Evolutionary conservation across 2,797 vertebrate genomes (phyloP).

Genomic region (Zonotrichia albicollis): DNA sequence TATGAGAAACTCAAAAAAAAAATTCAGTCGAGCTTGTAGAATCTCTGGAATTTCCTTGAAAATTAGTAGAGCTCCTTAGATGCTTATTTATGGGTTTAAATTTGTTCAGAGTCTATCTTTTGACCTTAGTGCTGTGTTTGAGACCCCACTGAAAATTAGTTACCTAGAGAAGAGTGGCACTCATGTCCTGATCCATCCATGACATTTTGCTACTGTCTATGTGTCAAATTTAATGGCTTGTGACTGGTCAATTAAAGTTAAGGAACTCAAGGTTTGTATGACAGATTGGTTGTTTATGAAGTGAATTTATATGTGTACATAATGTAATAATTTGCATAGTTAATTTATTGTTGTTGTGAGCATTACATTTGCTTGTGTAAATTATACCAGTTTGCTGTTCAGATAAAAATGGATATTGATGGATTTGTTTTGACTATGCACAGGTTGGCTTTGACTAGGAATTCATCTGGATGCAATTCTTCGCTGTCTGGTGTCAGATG

Average conservation of each 20-base stretch:
- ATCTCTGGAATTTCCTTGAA: background rate
- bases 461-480: background rate
- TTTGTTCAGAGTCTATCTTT: background rate
- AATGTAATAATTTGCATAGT: constrained; percentile 29
- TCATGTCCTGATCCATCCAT: background rate
- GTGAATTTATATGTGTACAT: constrained; percentile 22
- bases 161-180: background rate
- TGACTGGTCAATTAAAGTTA: constrained; percentile 14
- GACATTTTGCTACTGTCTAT: background rate
- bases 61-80: background rate
- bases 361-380: constrained; percentile 25
- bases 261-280: background rate
- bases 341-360: constrained; percentile 35
- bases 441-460: background rate
- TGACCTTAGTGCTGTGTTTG: background rate
- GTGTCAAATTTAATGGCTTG: constrained; percentile 24
- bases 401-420: constrained; percentile 33
- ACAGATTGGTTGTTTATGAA: constrained; percentile 26
- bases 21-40: background rate
- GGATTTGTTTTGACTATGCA: constrained; percentile 27
- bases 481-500: background rate
- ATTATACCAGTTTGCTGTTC: constrained; percentile 13
- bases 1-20: background rate
- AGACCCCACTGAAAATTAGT: background rate
- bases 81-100: background rate